These are phyloP conservation scores for Cryptoprocta ferox DNA, from an alignment of 2,797 vertebrate species.

Conservation along the genomic window DNA sequence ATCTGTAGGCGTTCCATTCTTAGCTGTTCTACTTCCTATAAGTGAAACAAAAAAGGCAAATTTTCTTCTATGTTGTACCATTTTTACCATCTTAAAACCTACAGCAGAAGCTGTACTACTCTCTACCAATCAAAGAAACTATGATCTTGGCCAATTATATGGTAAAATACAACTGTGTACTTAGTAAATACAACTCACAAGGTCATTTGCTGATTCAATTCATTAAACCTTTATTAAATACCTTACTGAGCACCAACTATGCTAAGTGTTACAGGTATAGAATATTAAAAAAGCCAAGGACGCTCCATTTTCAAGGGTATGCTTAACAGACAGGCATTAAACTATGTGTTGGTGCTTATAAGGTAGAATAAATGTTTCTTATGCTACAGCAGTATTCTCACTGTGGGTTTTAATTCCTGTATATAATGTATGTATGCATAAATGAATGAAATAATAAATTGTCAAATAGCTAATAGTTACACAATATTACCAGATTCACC, in stretches of 20 bases:
- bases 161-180: neutral
- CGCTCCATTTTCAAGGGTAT: neutral
- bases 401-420: neutral
- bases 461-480: neutral
- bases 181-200: neutral
- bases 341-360: neutral
- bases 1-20: constrained; percentile 98
- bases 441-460: neutral
- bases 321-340: neutral
- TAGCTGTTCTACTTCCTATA: constrained; percentile 97
- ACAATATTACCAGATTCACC: neutral
- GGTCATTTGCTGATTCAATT: neutral
- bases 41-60: constrained; percentile 17
- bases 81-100: neutral
- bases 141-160: neutral
- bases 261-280: neutral
- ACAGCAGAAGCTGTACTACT: neutral
- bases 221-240: neutral
- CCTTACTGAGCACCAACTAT: neutral
- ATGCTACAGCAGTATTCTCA: neutral
- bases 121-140: neutral
- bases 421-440: neutral
- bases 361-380: neutral
- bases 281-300: neutral
- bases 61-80: neutral